These are phyloP conservation scores for Cheilosia soror DNA, from an alignment of 2,888 invertebrate species.

Conservation along the genomic window DNA sequence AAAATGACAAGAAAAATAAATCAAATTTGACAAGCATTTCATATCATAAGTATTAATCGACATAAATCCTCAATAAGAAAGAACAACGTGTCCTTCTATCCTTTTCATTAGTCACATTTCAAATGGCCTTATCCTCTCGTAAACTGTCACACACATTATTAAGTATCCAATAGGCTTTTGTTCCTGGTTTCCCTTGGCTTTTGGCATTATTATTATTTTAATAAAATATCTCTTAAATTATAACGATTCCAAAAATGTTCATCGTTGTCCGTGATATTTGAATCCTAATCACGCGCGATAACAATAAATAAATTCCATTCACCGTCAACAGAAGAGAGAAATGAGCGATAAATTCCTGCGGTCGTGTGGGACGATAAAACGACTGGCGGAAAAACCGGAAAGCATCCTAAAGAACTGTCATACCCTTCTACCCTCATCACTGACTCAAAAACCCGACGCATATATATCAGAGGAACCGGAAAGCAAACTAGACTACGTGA, in stretches of 20 bases:
- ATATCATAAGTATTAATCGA: neutral
- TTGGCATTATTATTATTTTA: constrained; percentile 52
- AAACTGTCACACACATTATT: constrained; percentile 59
- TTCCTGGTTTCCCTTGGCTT: neutral
- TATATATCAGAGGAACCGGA: constrained; percentile 68
- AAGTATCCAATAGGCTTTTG: constrained; percentile 18
- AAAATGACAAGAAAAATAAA: no score
- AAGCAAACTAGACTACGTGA: constrained; percentile 74
- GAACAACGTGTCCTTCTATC: neutral
- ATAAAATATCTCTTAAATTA: constrained; percentile 52
- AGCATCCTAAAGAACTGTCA: constrained; percentile 46
- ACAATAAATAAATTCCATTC: constrained; percentile 74
- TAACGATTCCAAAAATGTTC: constrained; percentile 33
- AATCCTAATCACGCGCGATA: constrained; percentile 73
- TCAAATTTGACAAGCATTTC: no score
- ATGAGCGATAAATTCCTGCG: constrained; percentile 65
- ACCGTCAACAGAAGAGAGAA: constrained; percentile 62
- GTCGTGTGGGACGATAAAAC: constrained; percentile 36
- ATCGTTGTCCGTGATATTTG: constrained; percentile 43
- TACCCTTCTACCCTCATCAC: neutral
- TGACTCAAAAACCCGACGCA: constrained; percentile 19
- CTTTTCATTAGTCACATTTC: constrained; percentile 32
- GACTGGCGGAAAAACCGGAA: constrained; percentile 10
- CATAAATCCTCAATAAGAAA: neutral
- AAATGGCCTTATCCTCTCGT: constrained; percentile 41